phyloP scores from a whole-genome alignment of 2,113 vertebrate genomes.

The Xerus inauris region DNA sequence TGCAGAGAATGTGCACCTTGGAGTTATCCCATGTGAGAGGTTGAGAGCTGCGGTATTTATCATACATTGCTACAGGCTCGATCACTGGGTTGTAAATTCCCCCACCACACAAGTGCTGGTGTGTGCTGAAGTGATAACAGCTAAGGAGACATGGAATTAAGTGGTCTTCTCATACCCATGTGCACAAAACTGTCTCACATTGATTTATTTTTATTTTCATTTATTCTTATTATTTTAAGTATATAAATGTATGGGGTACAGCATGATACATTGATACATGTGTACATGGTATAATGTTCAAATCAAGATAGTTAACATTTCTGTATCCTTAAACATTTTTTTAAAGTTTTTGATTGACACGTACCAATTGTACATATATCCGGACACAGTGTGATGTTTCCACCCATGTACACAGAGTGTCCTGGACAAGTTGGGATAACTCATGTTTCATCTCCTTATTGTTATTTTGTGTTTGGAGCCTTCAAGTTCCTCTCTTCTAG shows the following conservation, averaged over 20 bases:
- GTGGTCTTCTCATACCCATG: no score
- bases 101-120: not conserved
- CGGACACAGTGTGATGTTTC: not conserved
- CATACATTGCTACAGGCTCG: not conserved
- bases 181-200: not conserved
- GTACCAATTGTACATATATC: not conserved
- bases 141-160: not conserved
- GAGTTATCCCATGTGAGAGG: not conserved
- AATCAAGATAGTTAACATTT: no score
- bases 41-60: not conserved
- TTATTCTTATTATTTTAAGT: no score
- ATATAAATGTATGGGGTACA: no score
- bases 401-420: not conserved
- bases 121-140: not conserved
- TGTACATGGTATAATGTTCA: no score
- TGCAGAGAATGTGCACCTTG: not conserved
- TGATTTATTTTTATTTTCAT: no score
- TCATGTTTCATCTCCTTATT: not conserved
- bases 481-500: not conserved
- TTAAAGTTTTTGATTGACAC: no score
- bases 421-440: not conserved
- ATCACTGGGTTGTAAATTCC: not conserved
- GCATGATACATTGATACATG: no score
- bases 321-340: no score
- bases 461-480: no score